phyloP scores from a whole-genome alignment of 2,797 vertebrate species.

The Cichlasoma orientale region DNA sequence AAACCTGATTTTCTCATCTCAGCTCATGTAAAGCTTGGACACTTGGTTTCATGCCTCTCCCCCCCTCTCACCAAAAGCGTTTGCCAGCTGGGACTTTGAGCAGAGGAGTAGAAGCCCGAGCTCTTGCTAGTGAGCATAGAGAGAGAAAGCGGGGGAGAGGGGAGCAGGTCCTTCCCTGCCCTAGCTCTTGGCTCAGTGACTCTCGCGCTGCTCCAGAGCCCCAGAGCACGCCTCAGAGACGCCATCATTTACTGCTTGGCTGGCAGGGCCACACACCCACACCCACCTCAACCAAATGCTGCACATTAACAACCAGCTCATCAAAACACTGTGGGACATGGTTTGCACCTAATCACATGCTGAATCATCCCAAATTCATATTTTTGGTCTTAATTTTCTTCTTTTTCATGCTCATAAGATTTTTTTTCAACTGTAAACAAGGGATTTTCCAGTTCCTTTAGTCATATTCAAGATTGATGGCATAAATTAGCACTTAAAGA shows the following conservation, averaged over 20 bases:
- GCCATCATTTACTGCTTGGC: conserved; percentile 71
- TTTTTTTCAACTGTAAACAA: conserved; percentile 3
- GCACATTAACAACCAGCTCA: conserved; percentile 31
- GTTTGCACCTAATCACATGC: conserved; percentile 30
- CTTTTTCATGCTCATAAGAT: conserved; percentile 3
- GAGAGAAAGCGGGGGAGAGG: conserved; percentile 5
- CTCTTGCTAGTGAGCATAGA: conserved; percentile 6
- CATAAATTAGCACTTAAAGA: conserved; percentile 1
- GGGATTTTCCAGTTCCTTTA: background rate
- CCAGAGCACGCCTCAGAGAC: conserved; percentile 67
- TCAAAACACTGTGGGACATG: conserved; percentile 38
- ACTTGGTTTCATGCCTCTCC: conserved; percentile 29
- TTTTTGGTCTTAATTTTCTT: background rate
- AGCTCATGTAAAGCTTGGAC: conserved; percentile 50
- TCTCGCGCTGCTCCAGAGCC: conserved; percentile 55
- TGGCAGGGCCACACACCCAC: conserved; percentile 62
- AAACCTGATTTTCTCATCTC: conserved; percentile 64
- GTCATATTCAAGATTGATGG: conserved; percentile 26
- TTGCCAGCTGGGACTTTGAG: conserved; percentile 56
- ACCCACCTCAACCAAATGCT: conserved; percentile 48
- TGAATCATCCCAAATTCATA: conserved; percentile 22
- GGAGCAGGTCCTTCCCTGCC: conserved; percentile 60
- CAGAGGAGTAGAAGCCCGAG: conserved; percentile 14
- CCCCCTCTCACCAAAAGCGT: conserved; percentile 24
- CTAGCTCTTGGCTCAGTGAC: conserved; percentile 54